These are phyloP conservation scores for Allacma fusca DNA, from an alignment of 2,888 invertebrate species.

Conservation along the genomic window DNA sequence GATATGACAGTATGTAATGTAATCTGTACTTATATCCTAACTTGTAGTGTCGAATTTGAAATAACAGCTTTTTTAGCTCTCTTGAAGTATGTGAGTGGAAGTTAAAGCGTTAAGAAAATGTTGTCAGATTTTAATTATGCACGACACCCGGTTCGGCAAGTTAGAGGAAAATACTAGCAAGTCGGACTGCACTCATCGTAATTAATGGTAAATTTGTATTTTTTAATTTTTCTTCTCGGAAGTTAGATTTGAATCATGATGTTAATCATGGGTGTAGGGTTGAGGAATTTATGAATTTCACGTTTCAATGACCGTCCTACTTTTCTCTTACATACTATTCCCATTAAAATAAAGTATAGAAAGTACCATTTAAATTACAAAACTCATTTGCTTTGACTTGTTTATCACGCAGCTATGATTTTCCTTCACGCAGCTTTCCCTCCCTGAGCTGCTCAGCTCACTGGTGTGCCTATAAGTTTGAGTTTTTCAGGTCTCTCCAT, in stretches of 20 bases:
- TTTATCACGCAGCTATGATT: conserved; percentile 16
- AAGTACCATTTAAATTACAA: conserved; percentile 12
- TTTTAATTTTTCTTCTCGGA: neutral
- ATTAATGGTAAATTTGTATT: conserved; percentile 16
- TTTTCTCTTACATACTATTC: conserved; percentile 8
- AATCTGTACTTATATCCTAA: no score
- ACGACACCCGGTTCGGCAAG: no score
- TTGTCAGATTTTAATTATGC: no score
- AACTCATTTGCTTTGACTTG: conserved; percentile 13
- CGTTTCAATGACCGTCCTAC: conserved; percentile 16
- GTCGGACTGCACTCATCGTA: neutral
- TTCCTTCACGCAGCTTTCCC: conserved; percentile 16
- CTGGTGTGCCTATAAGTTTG: no score
- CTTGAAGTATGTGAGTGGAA: no score
- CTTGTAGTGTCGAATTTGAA: no score
- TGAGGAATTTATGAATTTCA: neutral
- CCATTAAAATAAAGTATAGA: conserved; percentile 11
- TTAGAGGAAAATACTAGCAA: no score
- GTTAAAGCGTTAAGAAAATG: no score
- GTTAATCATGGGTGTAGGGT: no score
- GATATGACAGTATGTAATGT: no score
- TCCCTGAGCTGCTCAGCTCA: neutral
- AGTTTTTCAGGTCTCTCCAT: no score
- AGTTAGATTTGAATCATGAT: neutral
- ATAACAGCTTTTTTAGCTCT: no score